Evolutionary conservation across 2,797 vertebrate species (phyloP), one percentile per base, ranked within the genome.

Genomic region (Cossypha heuglini): DNA sequence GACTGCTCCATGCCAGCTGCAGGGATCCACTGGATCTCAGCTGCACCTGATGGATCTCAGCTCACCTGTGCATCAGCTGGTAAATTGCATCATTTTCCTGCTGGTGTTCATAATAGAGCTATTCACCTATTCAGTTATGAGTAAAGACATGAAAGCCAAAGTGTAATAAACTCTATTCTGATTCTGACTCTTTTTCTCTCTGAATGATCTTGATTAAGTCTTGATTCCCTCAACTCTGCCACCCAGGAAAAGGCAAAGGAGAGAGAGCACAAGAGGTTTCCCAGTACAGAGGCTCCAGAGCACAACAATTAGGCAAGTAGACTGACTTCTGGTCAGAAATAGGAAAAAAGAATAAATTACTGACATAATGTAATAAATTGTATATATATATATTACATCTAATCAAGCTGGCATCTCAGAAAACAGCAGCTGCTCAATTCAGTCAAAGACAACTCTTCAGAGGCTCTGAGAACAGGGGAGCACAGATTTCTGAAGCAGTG

Each of bases 401-500:
- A 87, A 89, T 77, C 42, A 75, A 92, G 51, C 13, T 58, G 54
- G n/a, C 42, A 74, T 49, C 49, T 95, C 52, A 77, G 52, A 83
- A 89, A 93, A 95, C 31, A 68, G 68, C 68, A 96, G 75, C 75
- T 95, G 88, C 31, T 83, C 84, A 64, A 19, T 82, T 93, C 86
- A 81, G 49, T 91, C 84, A 94, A 64, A 64, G 11, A 22, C 31
- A 71, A 5, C 38, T 78, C 62, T 87, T 86, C 2, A 57, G 64
- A 68, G 68, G 38, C 71, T 85, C 21, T 13, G 38, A 57, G 38
- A 88, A 64, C 16, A 52, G 17, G 12, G 18, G 11, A 58, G 25
- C 49, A 61, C 17, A 61, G 59, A 38, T 67, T 85, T 59, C 71
- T 68, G 64, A 89, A 94, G 42, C 31, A 83, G 35, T 26, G 15